Evolutionary conservation across 2,113 vertebrate genomes (phyloP).

Genomic region (Neofelis nebulosa): DNA sequence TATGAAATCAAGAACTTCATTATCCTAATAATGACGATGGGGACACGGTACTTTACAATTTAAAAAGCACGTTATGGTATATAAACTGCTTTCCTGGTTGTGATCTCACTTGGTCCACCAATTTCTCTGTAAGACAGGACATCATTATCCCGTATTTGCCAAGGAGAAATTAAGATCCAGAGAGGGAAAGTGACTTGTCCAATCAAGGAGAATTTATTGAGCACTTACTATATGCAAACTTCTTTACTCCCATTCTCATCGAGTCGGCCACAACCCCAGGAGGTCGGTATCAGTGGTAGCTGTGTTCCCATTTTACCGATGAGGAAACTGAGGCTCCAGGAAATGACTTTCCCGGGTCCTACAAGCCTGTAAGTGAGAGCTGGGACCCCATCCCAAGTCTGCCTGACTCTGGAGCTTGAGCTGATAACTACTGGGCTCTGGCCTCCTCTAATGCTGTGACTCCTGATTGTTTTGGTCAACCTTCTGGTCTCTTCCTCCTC

Average conservation of each 20-base stretch:
- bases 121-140: background rate
- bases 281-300: background rate
- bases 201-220: background rate
- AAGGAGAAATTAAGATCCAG: background rate
- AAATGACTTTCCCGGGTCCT: background rate
- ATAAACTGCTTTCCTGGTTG: background rate
- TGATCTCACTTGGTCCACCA: background rate
- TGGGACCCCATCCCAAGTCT: background rate
- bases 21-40: background rate
- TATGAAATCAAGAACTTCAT: background rate
- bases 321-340: conserved; percentile 12
- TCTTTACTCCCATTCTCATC: background rate
- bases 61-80: background rate
- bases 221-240: background rate
- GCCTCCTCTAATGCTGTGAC: background rate
- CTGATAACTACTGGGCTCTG: background rate
- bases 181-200: background rate
- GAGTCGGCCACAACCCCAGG: background rate
- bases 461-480: background rate
- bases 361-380: background rate
- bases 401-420: background rate
- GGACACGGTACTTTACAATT: background rate
- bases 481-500: background rate
- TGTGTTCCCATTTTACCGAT: background rate
- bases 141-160: background rate